Evolutionary conservation across 2,797 vertebrate species (phyloP).

Genomic region (Morelia viridis): DNA sequence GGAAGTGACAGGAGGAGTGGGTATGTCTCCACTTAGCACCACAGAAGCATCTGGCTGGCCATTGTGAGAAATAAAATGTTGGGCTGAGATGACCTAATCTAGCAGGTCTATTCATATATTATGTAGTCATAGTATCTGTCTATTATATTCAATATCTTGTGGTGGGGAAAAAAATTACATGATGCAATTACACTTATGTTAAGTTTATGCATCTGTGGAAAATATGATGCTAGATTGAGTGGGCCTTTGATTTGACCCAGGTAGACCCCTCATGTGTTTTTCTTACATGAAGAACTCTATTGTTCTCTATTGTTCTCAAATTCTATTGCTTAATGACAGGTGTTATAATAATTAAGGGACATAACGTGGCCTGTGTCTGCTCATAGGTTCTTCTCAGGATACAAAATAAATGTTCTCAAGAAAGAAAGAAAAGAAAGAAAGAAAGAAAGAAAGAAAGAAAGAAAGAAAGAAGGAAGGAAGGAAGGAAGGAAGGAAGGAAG

Average conservation of each 20-base stretch:
- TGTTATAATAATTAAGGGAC: not conserved
- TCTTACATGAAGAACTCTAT: not conserved
- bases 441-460: no score
- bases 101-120: not conserved
- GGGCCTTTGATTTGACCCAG: not conserved
- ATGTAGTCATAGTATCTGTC: not conserved
- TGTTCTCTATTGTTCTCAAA: not conserved
- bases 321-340: not conserved
- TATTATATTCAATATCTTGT: not conserved
- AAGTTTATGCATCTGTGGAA: not conserved
- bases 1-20: not conserved
- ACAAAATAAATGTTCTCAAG: not conserved
- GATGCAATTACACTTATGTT: not conserved
- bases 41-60: not conserved
- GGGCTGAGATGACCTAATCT: not conserved
- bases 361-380: not conserved
- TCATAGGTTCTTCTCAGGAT: not conserved
- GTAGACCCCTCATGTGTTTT: not conserved
- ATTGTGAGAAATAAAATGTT: not conserved
- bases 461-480: no score
- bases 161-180: not conserved
- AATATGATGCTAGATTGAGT: not conserved
- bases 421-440: not conserved
- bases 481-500: no score
- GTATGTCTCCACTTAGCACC: no score